Evolutionary conservation across 2,888 invertebrate species (phyloP).

Genomic region (Platynereis dumerilii): DNA sequence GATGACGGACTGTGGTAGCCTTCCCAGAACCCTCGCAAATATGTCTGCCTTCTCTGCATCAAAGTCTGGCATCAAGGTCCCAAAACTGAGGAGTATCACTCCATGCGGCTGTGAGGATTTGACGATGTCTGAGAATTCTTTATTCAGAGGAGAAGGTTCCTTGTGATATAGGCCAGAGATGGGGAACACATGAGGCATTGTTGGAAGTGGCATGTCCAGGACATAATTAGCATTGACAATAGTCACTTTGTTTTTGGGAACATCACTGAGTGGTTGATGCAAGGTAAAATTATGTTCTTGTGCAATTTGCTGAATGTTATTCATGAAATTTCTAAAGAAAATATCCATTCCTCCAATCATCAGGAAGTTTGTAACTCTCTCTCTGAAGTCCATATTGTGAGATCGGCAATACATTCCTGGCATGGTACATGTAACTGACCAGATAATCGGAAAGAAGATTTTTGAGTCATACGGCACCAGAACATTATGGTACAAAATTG

Average conservation of each 20-base stretch:
- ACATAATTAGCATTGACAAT: conserved; percentile 17
- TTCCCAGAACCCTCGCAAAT: conserved; percentile 12
- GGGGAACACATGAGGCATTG: conserved; percentile 18
- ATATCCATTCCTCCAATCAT: too few relatives aligned
- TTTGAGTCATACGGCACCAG: neutral
- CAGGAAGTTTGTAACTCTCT: conserved; percentile 8
- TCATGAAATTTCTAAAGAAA: neutral
- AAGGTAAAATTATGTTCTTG: neutral
- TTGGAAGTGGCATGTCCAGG: conserved; percentile 13
- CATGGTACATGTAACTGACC: neutral
- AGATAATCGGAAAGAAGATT: neutral
- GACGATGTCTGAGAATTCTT: conserved; percentile 4
- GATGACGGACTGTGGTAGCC: conserved; percentile 13
- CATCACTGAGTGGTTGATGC: neutral
- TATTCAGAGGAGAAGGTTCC: conserved; percentile 6
- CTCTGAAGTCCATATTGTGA: conserved; percentile 17
- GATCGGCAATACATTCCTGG: neutral
- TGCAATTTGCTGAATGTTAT: neutral
- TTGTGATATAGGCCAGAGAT: conserved; percentile 19
- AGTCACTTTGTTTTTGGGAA: neutral
- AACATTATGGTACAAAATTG: conserved; percentile 1
- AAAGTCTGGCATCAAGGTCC: conserved; percentile 13
- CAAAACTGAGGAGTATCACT: conserved; percentile 20
- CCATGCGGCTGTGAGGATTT: conserved; percentile 16
- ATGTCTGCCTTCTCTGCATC: conserved; percentile 13